These are phyloP conservation scores for Echiichthys vipera DNA, from an alignment of 2,797 vertebrate species.

Conservation along the genomic window DNA sequence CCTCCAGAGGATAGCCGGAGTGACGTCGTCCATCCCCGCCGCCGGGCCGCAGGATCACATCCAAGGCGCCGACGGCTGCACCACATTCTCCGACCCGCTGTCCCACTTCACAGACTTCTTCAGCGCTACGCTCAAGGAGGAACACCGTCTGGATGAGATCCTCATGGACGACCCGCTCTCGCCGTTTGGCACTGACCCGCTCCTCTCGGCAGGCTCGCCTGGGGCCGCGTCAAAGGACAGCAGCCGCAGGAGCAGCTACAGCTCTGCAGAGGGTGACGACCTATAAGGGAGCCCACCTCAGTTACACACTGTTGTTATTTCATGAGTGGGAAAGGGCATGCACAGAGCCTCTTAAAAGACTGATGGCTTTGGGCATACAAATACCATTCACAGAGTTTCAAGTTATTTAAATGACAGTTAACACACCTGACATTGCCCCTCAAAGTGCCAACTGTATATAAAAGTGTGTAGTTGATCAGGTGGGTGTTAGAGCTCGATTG, in stretches of 20 bases:
- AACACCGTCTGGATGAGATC: slow-evolving; percentile 91
- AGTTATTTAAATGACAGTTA: slow-evolving; percentile 50
- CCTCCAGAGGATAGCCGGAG: slow-evolving; percentile 84
- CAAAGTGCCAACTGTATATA: slow-evolving; percentile 48
- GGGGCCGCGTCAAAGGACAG: slow-evolving; percentile 90
- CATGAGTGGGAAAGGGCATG: slow-evolving; percentile 40
- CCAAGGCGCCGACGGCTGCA: slow-evolving; percentile 80
- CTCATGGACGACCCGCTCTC: slow-evolving; percentile 92
- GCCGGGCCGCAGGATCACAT: slow-evolving; percentile 80
- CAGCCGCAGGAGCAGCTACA: slow-evolving; percentile 95
- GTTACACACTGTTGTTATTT: slow-evolving; percentile 12
- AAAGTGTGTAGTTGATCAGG: slow-evolving; percentile 20
- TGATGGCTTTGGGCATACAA: neutral
- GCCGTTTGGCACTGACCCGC: slow-evolving; percentile 91
- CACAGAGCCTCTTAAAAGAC: slow-evolving; percentile 36
- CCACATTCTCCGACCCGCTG: slow-evolving; percentile 94
- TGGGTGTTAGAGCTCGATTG: slow-evolving; percentile 15
- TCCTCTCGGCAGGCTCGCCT: slow-evolving; percentile 92
- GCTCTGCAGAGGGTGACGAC: slow-evolving; percentile 91
- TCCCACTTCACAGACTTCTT: slow-evolving; percentile 99
- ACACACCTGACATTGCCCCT: slow-evolving; percentile 33
- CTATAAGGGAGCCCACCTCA: slow-evolving; percentile 78
- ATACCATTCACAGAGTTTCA: slow-evolving; percentile 21
- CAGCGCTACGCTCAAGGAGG: slow-evolving; percentile 93
- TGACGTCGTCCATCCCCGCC: slow-evolving; percentile 62